Evolutionary conservation across 2,888 invertebrate species (phyloP), one percentile per base, ranked within the genome.

Genomic region (Metopia argyrocephala): DNA sequence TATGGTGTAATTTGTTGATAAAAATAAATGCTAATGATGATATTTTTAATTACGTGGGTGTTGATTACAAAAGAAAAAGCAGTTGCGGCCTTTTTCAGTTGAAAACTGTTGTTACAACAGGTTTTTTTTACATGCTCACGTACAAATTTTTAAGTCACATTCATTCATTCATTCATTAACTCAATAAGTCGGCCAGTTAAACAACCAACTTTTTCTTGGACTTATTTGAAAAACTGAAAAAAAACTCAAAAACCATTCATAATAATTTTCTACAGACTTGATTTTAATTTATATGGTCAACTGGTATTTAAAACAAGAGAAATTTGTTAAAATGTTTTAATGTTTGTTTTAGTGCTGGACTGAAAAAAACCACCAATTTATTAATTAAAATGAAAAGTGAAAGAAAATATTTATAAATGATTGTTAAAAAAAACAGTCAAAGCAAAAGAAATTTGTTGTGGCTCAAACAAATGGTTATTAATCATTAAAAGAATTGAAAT

Each of bases 191-290:
- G 38, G 64, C 57, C 54, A 62, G 27, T n/a, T n/a, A n/a, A n/a
- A n/a, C n/a, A n/a, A n/a, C n/a, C 59, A 62, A 76, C 75, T 69
- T 79, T 79, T 79, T 64, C 64, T 69, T 74, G 62, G 62, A 65
- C 69, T 79, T 74, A 52, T 74, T 62, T 62, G 61, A n/a, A 54
- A 54, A 59, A 7, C 21, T 25, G 38, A 56, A 18, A 15, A n/a
- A 25, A 23, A 56, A 56, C 5, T 9, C 38, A 38, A 38, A 38
- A 38, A 3, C 38, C 38, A 38, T 38, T 38, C 38, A 38, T 38
- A 38, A 3, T 38, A 12, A 38, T 38, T 38, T 38, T 38, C 15
- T 12, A 38, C 15, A 38, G 38, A 38, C 38, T 12, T 38, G 38
- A 38, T 38, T 12, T 31, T 50, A n/a, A 9, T 74, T 68, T 56